phyloP scores from a whole-genome alignment of 1,140 invertebrate genomes.

The Chironomus striatipennis region DNA sequence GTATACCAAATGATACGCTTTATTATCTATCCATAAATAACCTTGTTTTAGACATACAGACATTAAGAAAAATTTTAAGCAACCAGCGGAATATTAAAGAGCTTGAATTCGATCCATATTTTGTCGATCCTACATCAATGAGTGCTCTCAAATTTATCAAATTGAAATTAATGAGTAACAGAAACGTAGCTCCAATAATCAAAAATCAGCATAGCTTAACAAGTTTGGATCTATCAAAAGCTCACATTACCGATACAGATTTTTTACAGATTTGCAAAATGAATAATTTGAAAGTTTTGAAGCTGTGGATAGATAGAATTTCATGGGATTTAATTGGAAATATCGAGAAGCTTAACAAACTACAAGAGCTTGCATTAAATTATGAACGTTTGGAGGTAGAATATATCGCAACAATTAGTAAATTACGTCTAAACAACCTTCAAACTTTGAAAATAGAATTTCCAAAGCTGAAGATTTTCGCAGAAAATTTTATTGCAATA shows the following conservation, averaged over 20 bases:
- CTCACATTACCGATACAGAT: not conserved
- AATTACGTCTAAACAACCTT: not conserved
- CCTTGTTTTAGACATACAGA: not conserved
- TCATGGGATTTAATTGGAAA: not conserved
- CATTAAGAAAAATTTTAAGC: not conserved
- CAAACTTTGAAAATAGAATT: not conserved
- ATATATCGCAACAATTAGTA: not conserved
- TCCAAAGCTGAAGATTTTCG: not conserved
- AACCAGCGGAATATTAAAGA: not conserved
- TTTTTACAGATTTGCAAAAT: not conserved
- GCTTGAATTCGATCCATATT: not conserved
- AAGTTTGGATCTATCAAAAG: not conserved
- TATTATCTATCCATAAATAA: not conserved
- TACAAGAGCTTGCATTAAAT: not conserved
- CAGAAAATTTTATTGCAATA: slow-evolving; percentile 1
- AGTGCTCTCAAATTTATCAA: not conserved
- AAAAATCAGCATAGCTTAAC: not conserved
- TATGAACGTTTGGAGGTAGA: not conserved
- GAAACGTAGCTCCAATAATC: not conserved
- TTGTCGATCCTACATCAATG: not conserved
- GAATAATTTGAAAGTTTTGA: not conserved
- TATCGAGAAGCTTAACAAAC: not conserved
- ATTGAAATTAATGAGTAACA: not conserved
- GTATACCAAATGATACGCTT: not conserved
- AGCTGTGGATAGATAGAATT: not conserved